Percentiles rank a stretch among this genome's conserved stretches.
phyloP scores from a whole-genome alignment of 2,888 invertebrate genomes.

The Pherbina coryleti region DNA sequence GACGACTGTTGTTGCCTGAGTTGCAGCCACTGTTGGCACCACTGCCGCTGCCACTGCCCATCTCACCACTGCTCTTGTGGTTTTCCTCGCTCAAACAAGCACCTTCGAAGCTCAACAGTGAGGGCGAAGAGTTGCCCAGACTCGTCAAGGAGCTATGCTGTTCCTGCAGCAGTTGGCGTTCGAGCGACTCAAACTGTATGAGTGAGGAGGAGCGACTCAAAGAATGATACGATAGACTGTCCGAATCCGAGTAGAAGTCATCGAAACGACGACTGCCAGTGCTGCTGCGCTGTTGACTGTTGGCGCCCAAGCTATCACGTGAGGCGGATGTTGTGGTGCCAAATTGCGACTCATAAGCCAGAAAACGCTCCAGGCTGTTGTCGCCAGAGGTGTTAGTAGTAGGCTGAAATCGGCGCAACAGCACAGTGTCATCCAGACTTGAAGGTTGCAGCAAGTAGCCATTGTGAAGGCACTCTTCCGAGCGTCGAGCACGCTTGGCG shows the following conservation, averaged over 20 bases:
- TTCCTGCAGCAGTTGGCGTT: slow-evolving; percentile 74
- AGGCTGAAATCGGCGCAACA: slow-evolving; percentile 52
- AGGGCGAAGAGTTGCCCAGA: slow-evolving; percentile 68
- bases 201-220: slow-evolving; percentile 85
- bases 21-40: slow-evolving; percentile 55
- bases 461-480: slow-evolving; percentile 67
- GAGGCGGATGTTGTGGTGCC: slow-evolving; percentile 35
- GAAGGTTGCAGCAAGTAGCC: slow-evolving; percentile 30
- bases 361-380: slow-evolving; percentile 60
- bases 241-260: slow-evolving; percentile 69
- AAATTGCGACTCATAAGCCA: slow-evolving; percentile 54
- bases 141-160: slow-evolving; percentile 68
- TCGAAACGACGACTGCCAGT: slow-evolving; percentile 64
- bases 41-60: slow-evolving; percentile 41
- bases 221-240: slow-evolving; percentile 72
- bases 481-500: slow-evolving; percentile 78
- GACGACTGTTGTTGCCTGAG: slow-evolving; percentile 58
- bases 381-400: slow-evolving; percentile 36
- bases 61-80: slow-evolving; percentile 4
- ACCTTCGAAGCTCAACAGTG: slow-evolving; percentile 63
- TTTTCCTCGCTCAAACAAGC: slow-evolving; percentile 41
- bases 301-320: slow-evolving; percentile 56
- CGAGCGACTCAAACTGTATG: slow-evolving; percentile 87
- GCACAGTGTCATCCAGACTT: slow-evolving; percentile 56
- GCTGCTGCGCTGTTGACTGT: slow-evolving; percentile 57